phyloP scores from a whole-genome alignment of 2,888 invertebrate genomes.

The Nowickia ferox region DNA sequence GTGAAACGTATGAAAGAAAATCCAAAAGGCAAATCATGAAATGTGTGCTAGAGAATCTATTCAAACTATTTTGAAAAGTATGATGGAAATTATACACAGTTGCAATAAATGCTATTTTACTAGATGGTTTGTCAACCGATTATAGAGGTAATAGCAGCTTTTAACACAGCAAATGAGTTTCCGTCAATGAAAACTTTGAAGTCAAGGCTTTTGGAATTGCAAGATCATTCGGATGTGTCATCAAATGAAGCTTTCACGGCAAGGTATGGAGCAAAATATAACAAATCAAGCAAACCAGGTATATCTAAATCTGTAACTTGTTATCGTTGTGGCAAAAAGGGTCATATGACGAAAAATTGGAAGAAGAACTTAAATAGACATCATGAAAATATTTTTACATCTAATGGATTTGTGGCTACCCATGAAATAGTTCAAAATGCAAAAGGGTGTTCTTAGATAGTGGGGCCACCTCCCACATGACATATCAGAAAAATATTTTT shows the following conservation, averaged over 20 bases:
- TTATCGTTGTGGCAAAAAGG: neutral
- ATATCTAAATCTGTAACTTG: neutral
- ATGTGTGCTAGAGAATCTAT: too few relatives aligned
- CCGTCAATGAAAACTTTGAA: neutral
- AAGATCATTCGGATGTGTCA: neutral
- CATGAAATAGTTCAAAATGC: neutral
- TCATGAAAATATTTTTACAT: neutral
- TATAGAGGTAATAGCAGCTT: too few relatives aligned
- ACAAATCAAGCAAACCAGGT: too few relatives aligned
- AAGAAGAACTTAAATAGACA: neutral
- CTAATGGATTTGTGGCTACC: neutral
- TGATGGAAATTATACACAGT: too few relatives aligned
- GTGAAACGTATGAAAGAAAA: too few relatives aligned
- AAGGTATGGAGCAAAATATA: neutral
- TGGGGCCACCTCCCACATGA: neutral
- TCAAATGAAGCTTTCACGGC: neutral
- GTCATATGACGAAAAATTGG: neutral
- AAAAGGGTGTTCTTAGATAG: conserved; percentile 11
- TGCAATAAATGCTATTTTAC: too few relatives aligned
- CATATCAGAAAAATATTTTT: neutral
- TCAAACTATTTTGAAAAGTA: too few relatives aligned
- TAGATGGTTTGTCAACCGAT: too few relatives aligned
- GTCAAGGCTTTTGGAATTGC: neutral
- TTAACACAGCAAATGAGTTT: neutral
- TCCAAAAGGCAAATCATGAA: too few relatives aligned